phyloP scores from a whole-genome alignment of 1,140 invertebrate species.

The Drosophila leontia region DNA sequence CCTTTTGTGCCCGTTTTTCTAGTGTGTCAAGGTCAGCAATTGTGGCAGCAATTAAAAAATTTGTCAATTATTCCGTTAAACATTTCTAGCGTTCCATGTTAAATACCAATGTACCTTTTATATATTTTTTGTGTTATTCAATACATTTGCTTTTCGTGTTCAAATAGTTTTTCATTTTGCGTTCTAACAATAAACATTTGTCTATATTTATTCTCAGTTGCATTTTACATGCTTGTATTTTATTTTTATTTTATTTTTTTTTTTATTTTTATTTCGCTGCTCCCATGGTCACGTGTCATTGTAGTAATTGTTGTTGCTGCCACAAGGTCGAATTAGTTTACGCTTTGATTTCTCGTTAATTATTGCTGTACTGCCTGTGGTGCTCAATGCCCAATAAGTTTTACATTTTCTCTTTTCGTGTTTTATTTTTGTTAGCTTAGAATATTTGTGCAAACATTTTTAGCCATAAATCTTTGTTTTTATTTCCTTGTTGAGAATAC shows the following conservation, averaged over 20 bases:
- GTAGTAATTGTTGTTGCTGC: slow-evolving; percentile 51
- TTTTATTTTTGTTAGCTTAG: slow-evolving; percentile 17
- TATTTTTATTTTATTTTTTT: slow-evolving; percentile 16
- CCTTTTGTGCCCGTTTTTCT: not conserved
- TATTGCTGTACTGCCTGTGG: slow-evolving; percentile 23
- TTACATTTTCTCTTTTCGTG: slow-evolving; percentile 12
- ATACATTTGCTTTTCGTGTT: not conserved
- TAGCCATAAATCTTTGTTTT: slow-evolving; percentile 19
- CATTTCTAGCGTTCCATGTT: not conserved
- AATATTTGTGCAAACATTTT: slow-evolving; percentile 26
- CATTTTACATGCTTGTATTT: slow-evolving; percentile 17
- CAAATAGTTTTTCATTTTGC: slow-evolving; percentile 6
- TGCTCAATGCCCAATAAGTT: slow-evolving; percentile 12
- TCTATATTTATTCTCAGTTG: slow-evolving; percentile 10
- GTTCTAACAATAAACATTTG: slow-evolving; percentile 1
- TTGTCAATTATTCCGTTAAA: slow-evolving; percentile 5
- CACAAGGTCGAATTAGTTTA: slow-evolving; percentile 73
- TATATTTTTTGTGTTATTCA: not conserved
- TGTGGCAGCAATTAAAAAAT: slow-evolving; percentile 39
- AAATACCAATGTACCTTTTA: not conserved
- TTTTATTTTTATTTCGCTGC: slow-evolving; percentile 9
- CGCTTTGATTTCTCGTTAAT: slow-evolving; percentile 80
- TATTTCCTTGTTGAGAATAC: slow-evolving; percentile 21
- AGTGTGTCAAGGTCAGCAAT: slow-evolving; percentile 63
- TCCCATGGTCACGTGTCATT: slow-evolving; percentile 65